Conservation (phyloP, 1,140 invertebrate genomes). For the Melanaphis sacchari region DNA sequence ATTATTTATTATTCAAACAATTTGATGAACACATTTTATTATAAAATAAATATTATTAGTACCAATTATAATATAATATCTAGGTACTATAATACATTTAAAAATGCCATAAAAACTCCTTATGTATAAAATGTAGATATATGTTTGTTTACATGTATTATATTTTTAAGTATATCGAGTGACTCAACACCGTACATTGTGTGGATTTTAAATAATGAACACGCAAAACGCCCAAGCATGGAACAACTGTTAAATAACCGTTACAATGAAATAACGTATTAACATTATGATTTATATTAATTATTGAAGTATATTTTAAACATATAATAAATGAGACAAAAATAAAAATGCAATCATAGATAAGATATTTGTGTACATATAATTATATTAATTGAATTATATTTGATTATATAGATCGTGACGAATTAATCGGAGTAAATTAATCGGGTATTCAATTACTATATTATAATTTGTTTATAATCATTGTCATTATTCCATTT, state of each 20-base stretch:
- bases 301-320: not conserved
- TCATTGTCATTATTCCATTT: not conserved
- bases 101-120: no score
- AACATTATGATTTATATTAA: not conserved
- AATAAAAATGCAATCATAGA: not conserved
- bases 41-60: not conserved
- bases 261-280: not conserved
- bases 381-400: not conserved
- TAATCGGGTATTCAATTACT: not conserved
- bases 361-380: not conserved
- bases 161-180: not conserved
- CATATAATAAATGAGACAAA: not conserved
- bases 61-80: not conserved
- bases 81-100: no score
- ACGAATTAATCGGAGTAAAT: not conserved
- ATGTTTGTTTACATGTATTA: no score
- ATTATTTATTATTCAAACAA: no score
- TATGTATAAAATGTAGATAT: no score
- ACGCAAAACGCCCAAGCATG: no score
- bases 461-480: not conserved
- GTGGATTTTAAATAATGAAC: not conserved
- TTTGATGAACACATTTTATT: no score
- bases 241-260: not conserved
- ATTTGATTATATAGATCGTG: not conserved
- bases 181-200: not conserved